Evolutionary conservation across 2,888 invertebrate species (phyloP).

Genomic region (Prosapia bicincta): DNA sequence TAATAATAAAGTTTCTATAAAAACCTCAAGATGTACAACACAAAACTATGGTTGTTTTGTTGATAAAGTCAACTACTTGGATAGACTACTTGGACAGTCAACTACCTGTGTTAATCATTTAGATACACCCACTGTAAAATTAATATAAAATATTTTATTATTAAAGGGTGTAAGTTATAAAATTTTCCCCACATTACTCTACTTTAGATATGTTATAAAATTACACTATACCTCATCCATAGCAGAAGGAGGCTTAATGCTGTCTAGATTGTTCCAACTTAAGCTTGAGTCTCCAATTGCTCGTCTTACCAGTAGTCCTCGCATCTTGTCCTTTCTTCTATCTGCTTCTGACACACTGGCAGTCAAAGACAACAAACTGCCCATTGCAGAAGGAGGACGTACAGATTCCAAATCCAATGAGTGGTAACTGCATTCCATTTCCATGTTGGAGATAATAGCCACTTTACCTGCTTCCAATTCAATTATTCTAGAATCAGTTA

Average conservation of each 20-base stretch:
- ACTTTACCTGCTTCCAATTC: constrained; percentile 36
- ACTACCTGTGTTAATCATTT: too few relatives aligned
- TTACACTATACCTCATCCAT: constrained; percentile 59
- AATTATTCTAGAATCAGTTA: constrained; percentile 30
- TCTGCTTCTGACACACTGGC: constrained; percentile 33
- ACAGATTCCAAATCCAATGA: constrained; percentile 61
- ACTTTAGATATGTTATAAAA: too few relatives aligned
- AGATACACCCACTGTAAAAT: too few relatives aligned
- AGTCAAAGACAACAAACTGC: constrained; percentile 44
- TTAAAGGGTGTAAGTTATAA: too few relatives aligned
- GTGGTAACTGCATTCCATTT: constrained; percentile 46
- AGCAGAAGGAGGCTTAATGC: constrained; percentile 78
- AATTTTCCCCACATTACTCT: too few relatives aligned
- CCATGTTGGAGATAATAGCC: constrained; percentile 38
- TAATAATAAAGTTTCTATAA: too few relatives aligned
- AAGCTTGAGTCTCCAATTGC: constrained; percentile 45
- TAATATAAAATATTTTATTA: too few relatives aligned
- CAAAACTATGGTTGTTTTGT: too few relatives aligned
- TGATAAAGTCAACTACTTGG: too few relatives aligned
- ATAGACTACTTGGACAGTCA: too few relatives aligned
- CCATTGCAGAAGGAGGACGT: constrained; percentile 81
- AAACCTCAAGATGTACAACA: too few relatives aligned
- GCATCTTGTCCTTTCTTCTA: constrained; percentile 27
- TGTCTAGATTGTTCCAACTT: constrained; percentile 64
- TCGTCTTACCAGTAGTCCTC: constrained; percentile 17